Evolutionary conservation across 2,113 vertebrate species (phyloP), one percentile per base, ranked within the genome.

Genomic region (Typhlomys cinereus): DNA sequence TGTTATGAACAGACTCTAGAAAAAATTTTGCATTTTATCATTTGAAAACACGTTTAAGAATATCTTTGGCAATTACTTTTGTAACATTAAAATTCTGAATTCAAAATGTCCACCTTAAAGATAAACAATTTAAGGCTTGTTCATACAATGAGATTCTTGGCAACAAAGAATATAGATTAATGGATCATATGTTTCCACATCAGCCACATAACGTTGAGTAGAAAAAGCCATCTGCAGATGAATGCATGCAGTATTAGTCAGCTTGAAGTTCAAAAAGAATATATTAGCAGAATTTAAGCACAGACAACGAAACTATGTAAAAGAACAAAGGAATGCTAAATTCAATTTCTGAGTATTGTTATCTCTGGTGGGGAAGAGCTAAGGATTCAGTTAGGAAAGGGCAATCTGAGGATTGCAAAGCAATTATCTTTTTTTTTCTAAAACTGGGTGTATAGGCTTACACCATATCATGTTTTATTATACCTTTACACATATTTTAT

Each of bases 341-440:
- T 52, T 89, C 34, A 94, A 34, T 69, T 92, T 92, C 41, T 92
- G 59, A 12, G 84, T 66, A 64, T 52, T 71, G 36, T 74, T 83
- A 83, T 13, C 54, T 66, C 50, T 73, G 2, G 62, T 64, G 31
- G 15, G 15, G 9, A 64, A 21, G 81, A 92, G 61, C 29, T 31
- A 87, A 80, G 39, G 34, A 46, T 27, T 13, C 39, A n/a, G 66
- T 64, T 64, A 83, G 36, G 4, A 29, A 85, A 89, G 46, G 62
- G 67, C 46, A 85, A 44, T n/a, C 20, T 4, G 84, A 83, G 59
- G 36, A 71, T 75, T 83, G 36, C 73, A 31, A 85, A 80, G 36
- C 31, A 78, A 75, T 78, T 27, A 79, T 48, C 6, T 76, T 64
- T 54, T 13, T 74, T 83, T 66, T 64, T 82, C 66, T 85, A 86